Base-by-base conservation (phyloP, 2,888 invertebrate species). In the Phalera bucephala region DNA sequence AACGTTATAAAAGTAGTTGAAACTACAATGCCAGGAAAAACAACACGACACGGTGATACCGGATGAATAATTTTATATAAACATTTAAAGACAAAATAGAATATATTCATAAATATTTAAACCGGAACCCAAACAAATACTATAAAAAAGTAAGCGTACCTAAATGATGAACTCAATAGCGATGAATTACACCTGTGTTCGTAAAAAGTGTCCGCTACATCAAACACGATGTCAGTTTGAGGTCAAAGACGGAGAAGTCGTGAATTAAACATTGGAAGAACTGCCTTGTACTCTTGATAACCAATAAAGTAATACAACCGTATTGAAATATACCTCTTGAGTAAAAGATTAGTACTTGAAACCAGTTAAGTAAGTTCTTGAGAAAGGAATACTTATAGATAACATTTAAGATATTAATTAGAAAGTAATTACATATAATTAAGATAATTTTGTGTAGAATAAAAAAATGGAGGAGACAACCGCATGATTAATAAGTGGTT, bases 171-270 rank as follows among this genome's bases (percentile, higher is more conserved):
- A 37, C 45, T 35, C 34, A 21, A 31, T 44, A 41, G 40, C 39
- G 50, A 49, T 56, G 50, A 47, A 48, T 52, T 34, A 45, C 25
- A 34, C 17, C 36, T 48, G 44, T 43, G 39, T 27, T 48, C 20
- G 31, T 40, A 12, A 45, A 29, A 49, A 49, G 30, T 37, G 39
- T 40, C 39, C 25, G 9, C 26, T 32, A 36, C 31, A 32, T 31
- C 44, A 42, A 31, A 46, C 31, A 32, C 46, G 17, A 40, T 47
- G 53, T 49, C 50, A 49, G 43, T 46, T 50, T 43, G 43, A 43
- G 42, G 41, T 45, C 54, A 39, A 40, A 36, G 22, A 13, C 28
- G 26, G n/a, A n/a, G n/a, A 11, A 11, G 13, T 36, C 6, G 22
- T 28, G 28, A 42, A 43, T 26, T n/a, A n/a, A 12, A 23, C 1